Base-by-base conservation (phyloP, 2,888 invertebrate species). In the Latrodectus elegans region DNA sequence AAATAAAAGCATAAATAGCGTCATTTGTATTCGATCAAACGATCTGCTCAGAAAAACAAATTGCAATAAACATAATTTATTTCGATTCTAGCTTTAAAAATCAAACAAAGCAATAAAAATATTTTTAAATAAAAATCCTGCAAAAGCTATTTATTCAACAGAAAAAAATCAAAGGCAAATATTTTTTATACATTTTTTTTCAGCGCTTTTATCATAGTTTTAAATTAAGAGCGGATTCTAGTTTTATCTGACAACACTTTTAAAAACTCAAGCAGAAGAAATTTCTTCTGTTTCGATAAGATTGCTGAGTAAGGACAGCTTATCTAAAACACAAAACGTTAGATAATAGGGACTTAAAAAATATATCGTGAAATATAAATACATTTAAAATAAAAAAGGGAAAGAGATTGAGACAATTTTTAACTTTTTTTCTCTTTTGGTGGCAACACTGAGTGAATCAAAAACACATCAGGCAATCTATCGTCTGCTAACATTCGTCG, bases 391-490 rank as follows among this genome's bases (percentile, higher is more conserved):
- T 38, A 68, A 67, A 64, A 80, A 72, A 55, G 17, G 9, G 11
- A 12, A 78, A 73, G 8, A 65, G 70, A 76, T 76, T 81, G 76
- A 64, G 85, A 75, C 79, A 75, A 70, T 85, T 75, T 85, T 79
- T 74, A 78, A 64, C 49, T 71, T 38, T 77, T 82, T 76, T 77
- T 68, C 51, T 87, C 55, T 76, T 49, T 49, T 60, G 68, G 38
- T 82, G 65, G 60, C 49, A 72, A 64, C 67, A 73, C 74, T 65
- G 86, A 73, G 86, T 86, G 86, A 86, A 86, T 86, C 86, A 86
- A 86, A 86, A 86, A 86, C 79, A 76, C 86, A 86, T 86, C 79
- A 76, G 70, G 53, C 86, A 77, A 87, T 87, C 81, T 87, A 87
- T 87, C 86, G 76, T 77, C 72, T 60, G 70, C 86, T 72, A 87